Evolutionary conservation across 2,113 vertebrate genomes (phyloP).

Genomic region (Bubo bubo): DNA sequence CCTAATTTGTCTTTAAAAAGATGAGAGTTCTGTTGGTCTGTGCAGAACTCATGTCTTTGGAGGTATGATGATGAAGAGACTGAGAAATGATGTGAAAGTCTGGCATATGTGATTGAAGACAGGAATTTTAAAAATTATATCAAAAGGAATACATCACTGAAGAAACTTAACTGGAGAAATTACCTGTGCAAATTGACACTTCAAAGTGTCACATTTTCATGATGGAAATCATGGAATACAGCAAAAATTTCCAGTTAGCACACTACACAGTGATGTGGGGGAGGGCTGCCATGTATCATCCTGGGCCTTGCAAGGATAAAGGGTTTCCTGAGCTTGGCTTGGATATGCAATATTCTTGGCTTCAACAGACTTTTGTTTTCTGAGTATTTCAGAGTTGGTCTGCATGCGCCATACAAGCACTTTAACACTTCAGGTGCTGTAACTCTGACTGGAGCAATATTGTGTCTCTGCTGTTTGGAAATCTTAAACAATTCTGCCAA

Average conservation of each 20-base stretch:
- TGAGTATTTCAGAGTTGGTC: neutral
- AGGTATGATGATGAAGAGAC: neutral
- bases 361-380: neutral
- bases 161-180: neutral
- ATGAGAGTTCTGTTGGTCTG: neutral
- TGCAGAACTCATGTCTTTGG: neutral
- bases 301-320: neutral
- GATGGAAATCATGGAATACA: neutral
- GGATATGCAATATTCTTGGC: neutral
- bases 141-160: neutral
- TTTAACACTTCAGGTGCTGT: neutral
- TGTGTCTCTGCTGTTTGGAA: neutral
- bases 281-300: neutral
- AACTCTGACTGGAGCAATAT: neutral
- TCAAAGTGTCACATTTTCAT: neutral
- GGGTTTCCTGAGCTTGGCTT: neutral
- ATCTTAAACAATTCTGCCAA: neutral
- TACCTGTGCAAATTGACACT: neutral
- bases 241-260: neutral
- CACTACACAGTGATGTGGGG: accelerated
- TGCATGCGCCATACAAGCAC: neutral
- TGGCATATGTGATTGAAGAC: accelerated
- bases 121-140: neutral
- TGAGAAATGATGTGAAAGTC: neutral
- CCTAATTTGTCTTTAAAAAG: neutral